A percentile compares a stretch with the other conserved stretches of the same genome.
phyloP scores from a whole-genome alignment of 1,140 invertebrate species.

The Halesus radiatus region DNA sequence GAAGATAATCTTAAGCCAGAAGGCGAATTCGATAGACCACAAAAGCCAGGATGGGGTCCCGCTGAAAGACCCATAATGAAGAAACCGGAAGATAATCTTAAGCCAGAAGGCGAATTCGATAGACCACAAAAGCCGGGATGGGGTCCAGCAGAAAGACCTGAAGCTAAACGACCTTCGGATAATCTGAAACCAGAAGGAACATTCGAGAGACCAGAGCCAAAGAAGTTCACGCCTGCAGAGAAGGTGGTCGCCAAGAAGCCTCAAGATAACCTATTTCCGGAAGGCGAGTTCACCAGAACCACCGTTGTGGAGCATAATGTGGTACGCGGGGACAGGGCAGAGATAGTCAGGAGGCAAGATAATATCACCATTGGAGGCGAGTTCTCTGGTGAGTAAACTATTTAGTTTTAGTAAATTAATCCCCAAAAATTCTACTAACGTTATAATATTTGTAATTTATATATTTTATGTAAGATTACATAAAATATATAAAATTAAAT shows the following conservation, averaged over 20 bases:
- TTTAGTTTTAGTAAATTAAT: too few species aligned
- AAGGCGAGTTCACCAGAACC: slow-evolving; percentile 73
- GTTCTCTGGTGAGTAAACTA: slow-evolving; percentile 63
- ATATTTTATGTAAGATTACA: too few species aligned
- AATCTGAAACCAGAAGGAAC: slow-evolving; percentile 76
- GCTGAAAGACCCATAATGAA: slow-evolving; percentile 61
- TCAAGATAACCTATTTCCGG: slow-evolving; percentile 72
- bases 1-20: slow-evolving; percentile 68
- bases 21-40: slow-evolving; percentile 65
- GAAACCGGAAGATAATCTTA: slow-evolving; percentile 66
- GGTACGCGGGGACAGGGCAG: slow-evolving; percentile 72
- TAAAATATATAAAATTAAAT: too few species aligned
- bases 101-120: slow-evolving; percentile 75
- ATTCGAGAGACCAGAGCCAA: slow-evolving; percentile 64
- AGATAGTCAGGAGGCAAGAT: slow-evolving; percentile 74
- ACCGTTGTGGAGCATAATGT: slow-evolving; percentile 64
- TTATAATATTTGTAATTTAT: too few species aligned
- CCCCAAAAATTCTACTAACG: too few species aligned
- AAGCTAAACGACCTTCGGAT: slow-evolving; percentile 59
- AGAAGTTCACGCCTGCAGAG: slow-evolving; percentile 64
- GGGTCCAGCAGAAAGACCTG: slow-evolving; percentile 66
- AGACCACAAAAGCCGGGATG: slow-evolving; percentile 64
- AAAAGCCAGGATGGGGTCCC: slow-evolving; percentile 60
- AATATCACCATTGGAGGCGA: slow-evolving; percentile 74
- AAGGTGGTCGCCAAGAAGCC: slow-evolving; percentile 63